Evolutionary conservation across 2,888 invertebrate genomes (phyloP), one percentile per base, ranked within the genome.

Genomic region (Eurois occulta): DNA sequence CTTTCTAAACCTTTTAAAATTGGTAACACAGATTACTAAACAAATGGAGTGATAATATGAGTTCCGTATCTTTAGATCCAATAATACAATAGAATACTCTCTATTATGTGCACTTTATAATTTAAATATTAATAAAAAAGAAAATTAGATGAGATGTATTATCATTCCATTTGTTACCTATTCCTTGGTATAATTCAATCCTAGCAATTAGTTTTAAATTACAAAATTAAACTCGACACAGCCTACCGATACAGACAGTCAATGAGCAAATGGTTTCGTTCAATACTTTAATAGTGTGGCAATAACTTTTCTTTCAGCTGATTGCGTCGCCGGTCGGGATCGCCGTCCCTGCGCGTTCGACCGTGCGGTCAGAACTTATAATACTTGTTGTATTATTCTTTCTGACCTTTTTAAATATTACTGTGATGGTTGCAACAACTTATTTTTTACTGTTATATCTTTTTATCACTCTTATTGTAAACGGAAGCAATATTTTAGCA

Each of bases 221-320:
- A 60, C 77, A 85, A 67, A 66, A 84, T 84, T 82, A 52, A 80
- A 85, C 86, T 74, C 83, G 6, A 83, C 72, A 76, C 89, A 71
- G 69, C 32, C 60, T 75, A 78, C 72, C 86, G 86, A 87, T 88
- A 87, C 70, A 64, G 83, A 70, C 88, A 90, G 88, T 87, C 66
- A 78, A 80, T 78, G 81, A 79, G 86, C 85, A 74, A 86, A 83
- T 69, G 92, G 94, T 95, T 94, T 92, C 93, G 92, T 94, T 94
- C 93, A 93, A 94, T 93, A 94, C 94, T 93, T 93, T 92, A 92
- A 92, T 89, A 80, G 91, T 93, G 82, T 92, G 90, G 89, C 87
- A 91, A 92, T 93, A 91, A 94, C 90, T 96, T 95, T 96, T 95
- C 94, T 96, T 96, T 94, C 96, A 97, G 97, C 95, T 92, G 91